Evolutionary conservation across 2,113 vertebrate species (phyloP).

Genomic region (Rhinichthys klamathensis): DNA sequence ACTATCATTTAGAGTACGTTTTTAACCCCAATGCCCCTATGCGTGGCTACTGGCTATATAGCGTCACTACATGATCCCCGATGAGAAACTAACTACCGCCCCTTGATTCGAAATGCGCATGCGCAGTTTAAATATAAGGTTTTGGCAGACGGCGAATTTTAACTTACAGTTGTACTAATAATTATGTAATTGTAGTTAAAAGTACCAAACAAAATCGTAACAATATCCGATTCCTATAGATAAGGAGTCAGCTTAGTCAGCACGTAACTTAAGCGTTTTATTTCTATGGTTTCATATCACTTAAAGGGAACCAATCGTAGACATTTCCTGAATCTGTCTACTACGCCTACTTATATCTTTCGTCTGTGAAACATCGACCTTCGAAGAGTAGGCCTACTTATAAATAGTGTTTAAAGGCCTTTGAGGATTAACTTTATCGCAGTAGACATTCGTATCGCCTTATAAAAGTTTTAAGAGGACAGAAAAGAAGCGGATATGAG

Average conservation of each 20-base stretch:
- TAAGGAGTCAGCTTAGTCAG: too few relatives aligned
- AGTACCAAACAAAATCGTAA: neutral
- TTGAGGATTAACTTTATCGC: neutral
- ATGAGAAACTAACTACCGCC: neutral
- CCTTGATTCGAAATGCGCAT: neutral
- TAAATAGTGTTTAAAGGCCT: neutral
- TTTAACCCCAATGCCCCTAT: neutral
- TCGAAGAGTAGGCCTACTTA: neutral
- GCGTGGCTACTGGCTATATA: neutral
- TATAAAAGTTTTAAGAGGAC: neutral
- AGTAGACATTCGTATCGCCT: too few relatives aligned
- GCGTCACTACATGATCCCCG: neutral
- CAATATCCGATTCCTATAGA: neutral
- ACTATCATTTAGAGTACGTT: neutral
- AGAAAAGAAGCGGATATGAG: conserved; percentile 72
- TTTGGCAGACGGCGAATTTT: neutral
- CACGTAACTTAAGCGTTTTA: neutral
- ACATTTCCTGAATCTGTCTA: conserved; percentile 26
- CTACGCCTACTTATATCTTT: neutral
- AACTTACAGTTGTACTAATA: neutral
- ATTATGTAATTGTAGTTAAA: neutral
- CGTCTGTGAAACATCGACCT: neutral
- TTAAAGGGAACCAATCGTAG: conserved; percentile 7
- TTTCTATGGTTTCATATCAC: neutral
- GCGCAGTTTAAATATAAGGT: neutral